phyloP scores from a whole-genome alignment of 1,140 invertebrate species.

The Drosophila mayri region DNA sequence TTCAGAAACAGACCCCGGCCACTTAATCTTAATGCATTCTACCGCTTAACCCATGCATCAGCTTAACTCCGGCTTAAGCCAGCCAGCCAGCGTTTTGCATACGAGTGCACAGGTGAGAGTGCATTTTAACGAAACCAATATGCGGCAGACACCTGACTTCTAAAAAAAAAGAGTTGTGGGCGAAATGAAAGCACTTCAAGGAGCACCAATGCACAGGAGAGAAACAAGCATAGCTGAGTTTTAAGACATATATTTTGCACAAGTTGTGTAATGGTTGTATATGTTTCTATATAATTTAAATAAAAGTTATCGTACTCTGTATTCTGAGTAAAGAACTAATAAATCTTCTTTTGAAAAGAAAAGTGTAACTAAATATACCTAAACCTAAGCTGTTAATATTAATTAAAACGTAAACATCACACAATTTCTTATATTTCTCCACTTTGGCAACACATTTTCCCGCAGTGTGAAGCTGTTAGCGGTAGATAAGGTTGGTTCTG shows the following conservation, averaged over 20 bases:
- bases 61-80: conserved; percentile 74
- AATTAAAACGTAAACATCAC: background rate
- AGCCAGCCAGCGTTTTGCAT: conserved; percentile 46
- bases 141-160: conserved; percentile 77
- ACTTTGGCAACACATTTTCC: too few species aligned
- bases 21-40: conserved; percentile 81
- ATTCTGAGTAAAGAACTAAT: too few species aligned
- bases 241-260: background rate
- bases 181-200: conserved; percentile 33
- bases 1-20: conserved; percentile 52
- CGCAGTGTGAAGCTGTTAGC: conserved; percentile 14
- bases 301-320: background rate
- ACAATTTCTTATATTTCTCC: background rate
- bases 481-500: conserved; percentile 25
- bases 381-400: too few species aligned
- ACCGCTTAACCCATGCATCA: conserved; percentile 80
- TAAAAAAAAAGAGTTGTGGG: conserved; percentile 45
- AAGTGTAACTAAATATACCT: background rate
- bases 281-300: too few species aligned
- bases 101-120: conserved; percentile 49
- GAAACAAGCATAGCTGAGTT: background rate
- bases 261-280: too few species aligned
- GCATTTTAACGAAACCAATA: conserved; percentile 79
- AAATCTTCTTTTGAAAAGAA: too few species aligned
- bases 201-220: background rate